These are phyloP conservation scores for Phoxinus phoxinus DNA, from an alignment of 2,113 vertebrate species.

Conservation along the genomic window DNA sequence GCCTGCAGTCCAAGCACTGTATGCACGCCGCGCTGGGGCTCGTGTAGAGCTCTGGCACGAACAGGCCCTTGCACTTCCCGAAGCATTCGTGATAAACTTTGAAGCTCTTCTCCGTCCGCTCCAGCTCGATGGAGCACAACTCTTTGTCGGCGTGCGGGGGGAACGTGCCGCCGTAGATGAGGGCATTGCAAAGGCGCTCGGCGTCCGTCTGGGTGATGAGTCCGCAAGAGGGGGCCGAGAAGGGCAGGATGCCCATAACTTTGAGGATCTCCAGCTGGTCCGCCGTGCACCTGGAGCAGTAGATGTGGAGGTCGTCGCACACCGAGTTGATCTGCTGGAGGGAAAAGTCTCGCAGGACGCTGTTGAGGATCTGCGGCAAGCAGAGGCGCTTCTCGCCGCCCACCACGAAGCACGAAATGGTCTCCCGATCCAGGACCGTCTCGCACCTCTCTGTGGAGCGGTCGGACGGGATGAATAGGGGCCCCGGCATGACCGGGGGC, in stretches of 20 bases:
- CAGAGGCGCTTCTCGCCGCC: slow-evolving; percentile 97
- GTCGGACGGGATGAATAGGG: slow-evolving; percentile 95
- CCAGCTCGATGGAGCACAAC: slow-evolving; percentile 84
- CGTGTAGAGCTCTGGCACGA: slow-evolving; percentile 93
- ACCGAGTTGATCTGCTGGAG: slow-evolving; percentile 99
- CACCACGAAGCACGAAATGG: slow-evolving; percentile 97
- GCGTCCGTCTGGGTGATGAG: slow-evolving; percentile 98
- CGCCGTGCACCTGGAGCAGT: slow-evolving; percentile 96
- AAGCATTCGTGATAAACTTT: slow-evolving; percentile 98
- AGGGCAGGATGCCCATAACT: slow-evolving; percentile 96
- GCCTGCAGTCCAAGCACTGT: slow-evolving; percentile 97
- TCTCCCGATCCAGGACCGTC: slow-evolving; percentile 95
- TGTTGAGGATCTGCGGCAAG: slow-evolving; percentile 98
- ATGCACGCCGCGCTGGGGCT: slow-evolving; percentile 90
- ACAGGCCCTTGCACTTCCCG: slow-evolving; percentile 92
- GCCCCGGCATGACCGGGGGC: slow-evolving; percentile 87
- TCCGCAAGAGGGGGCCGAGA: slow-evolving; percentile 96
- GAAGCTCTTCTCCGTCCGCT: slow-evolving; percentile 90
- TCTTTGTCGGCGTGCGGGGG: slow-evolving; percentile 92
- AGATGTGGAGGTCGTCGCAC: slow-evolving; percentile 97
- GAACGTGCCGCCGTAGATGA: slow-evolving; percentile 90
- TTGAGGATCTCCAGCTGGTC: slow-evolving; percentile 99
- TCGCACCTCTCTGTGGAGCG: slow-evolving; percentile 96
- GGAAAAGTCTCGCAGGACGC: slow-evolving; percentile 94
- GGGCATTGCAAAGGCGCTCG: slow-evolving; percentile 94